Evolutionary conservation across 2,113 vertebrate genomes (phyloP), one percentile per base, ranked within the genome.

Genomic region (Siniperca knerii): DNA sequence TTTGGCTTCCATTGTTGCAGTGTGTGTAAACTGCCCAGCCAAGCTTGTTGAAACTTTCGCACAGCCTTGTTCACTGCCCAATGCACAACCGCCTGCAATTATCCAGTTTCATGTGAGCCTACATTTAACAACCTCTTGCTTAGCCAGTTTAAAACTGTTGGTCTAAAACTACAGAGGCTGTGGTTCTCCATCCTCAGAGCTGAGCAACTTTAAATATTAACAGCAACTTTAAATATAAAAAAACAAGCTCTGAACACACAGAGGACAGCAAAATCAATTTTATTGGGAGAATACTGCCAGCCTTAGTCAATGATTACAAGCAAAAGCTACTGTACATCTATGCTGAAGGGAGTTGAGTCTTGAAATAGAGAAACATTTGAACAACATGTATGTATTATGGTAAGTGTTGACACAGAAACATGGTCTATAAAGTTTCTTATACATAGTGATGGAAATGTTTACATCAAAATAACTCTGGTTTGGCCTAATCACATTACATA

Each of bases 1-100:
- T 87, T 89, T 86, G 69, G 73, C 73, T 71, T 23, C 0, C 1
- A 76, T 12, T 11, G 61, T 25, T 69, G 40, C 67, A 48, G 57
- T 20, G 46, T 71, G 73, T 20, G 42, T 55, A 50, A 70, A 46
- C 70, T 37, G 73, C 58, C 64, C 20, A 37, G 74, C 46, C 74
- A 69, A 69, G 77, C 54, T 57, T 52, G 40, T 52, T 13, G 10
- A 46, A 66, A 75, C 69, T 50, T 50, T 61, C 5, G 8, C 68
- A 61, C 68, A 58, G 73, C 6, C 40, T 55, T 62, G 66, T 82
- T 82, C 65, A 2, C 75, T 20, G 42, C 76, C 71, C 69, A 64
- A 78, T 18, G 52, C 76, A 79, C 58, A 75, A 84, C 33, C 40
- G 6, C 66, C 61, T 40, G 48, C 29, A 64, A 40, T 33, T 52